phyloP scores from a whole-genome alignment of 2,888 invertebrate species.

The Xylophagus ater region DNA sequence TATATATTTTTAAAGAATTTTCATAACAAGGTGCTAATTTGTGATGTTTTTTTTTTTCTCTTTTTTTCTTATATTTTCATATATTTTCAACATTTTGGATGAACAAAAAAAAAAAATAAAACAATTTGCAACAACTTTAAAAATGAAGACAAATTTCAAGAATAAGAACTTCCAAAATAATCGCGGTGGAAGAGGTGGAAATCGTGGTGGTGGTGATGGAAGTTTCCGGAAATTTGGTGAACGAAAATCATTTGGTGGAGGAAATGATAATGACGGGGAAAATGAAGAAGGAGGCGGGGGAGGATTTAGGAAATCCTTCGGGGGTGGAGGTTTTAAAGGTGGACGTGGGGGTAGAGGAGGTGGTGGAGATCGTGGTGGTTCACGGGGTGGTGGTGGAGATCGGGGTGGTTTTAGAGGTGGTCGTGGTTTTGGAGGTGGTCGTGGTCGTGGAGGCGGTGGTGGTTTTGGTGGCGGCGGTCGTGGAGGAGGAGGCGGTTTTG shows the following conservation, averaged over 20 bases:
- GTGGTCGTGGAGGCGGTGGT: slow-evolving; percentile 21
- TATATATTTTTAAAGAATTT: slow-evolving; percentile 21
- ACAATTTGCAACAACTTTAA: slow-evolving; percentile 5
- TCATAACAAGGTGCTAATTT: slow-evolving; percentile 41
- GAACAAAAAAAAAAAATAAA: slow-evolving; percentile 1
- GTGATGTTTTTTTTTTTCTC: slow-evolving; percentile 35
- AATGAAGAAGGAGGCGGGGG: slow-evolving; percentile 27
- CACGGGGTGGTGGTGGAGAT: slow-evolving; percentile 20
- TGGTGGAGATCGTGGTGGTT: slow-evolving; percentile 19
- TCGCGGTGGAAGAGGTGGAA: slow-evolving; percentile 25
- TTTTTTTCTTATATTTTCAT: slow-evolving; percentile 18
- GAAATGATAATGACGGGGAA: slow-evolving; percentile 14
- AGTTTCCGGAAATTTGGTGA: no score
- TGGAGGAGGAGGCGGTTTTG: slow-evolving; percentile 12
- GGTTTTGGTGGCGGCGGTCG: slow-evolving; percentile 19
- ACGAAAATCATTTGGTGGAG: slow-evolving; percentile 32
- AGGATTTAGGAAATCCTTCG: slow-evolving; percentile 20
- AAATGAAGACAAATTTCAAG: slow-evolving; percentile 7
- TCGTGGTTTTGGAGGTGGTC: slow-evolving; percentile 19
- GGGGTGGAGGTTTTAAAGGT: slow-evolving; percentile 22
- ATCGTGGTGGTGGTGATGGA: slow-evolving; percentile 19
- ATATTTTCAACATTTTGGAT: slow-evolving; percentile 1
- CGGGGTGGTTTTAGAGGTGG: slow-evolving; percentile 19
- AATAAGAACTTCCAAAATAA: slow-evolving; percentile 27
- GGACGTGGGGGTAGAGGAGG: slow-evolving; percentile 29